phyloP scores from a whole-genome alignment of 2,113 vertebrate genomes.

The Lampris incognitus region DNA sequence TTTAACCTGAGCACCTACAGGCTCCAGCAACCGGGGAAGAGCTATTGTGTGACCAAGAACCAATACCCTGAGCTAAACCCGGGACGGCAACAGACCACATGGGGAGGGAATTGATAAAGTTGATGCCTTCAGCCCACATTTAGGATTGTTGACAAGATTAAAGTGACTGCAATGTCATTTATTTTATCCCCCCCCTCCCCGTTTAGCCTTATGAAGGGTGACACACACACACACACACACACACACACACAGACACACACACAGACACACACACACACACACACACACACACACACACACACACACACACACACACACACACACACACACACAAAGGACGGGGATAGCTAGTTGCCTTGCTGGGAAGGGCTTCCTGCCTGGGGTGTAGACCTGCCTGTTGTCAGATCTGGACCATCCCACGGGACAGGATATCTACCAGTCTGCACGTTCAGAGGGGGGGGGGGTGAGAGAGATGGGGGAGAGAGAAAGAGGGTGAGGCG shows the following conservation, averaged over 20 bases:
- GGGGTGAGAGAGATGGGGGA: slow-evolving; percentile 18
- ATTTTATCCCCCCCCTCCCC: no score
- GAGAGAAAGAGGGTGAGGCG: background rate
- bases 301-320: slow-evolving; percentile 5
- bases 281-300: slow-evolving; percentile 9
- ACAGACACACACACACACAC: slow-evolving; percentile 11
- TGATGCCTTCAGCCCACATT: no score
- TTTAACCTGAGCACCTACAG: no score
- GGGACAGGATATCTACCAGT: slow-evolving; percentile 57
- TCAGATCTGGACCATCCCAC: slow-evolving; percentile 72
- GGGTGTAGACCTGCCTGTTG: slow-evolving; percentile 65
- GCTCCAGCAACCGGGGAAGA: no score
- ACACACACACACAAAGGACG: slow-evolving; percentile 7
- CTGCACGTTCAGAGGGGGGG: slow-evolving; percentile 48
- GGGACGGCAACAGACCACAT: no score
- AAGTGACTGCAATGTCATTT: no score
- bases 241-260: slow-evolving; percentile 18
- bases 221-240: slow-evolving; percentile 12
- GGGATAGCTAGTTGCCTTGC: slow-evolving; percentile 29
- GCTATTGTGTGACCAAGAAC: no score
- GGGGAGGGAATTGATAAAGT: no score
- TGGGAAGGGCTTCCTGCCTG: slow-evolving; percentile 81
- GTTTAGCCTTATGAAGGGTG: background rate
- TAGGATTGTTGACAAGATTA: no score
- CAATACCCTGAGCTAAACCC: no score